A percentile compares a stretch with the other conserved stretches of the same genome.
Conservation (phyloP, 2,888 invertebrate species). For the Thera obeliscata region DNA sequence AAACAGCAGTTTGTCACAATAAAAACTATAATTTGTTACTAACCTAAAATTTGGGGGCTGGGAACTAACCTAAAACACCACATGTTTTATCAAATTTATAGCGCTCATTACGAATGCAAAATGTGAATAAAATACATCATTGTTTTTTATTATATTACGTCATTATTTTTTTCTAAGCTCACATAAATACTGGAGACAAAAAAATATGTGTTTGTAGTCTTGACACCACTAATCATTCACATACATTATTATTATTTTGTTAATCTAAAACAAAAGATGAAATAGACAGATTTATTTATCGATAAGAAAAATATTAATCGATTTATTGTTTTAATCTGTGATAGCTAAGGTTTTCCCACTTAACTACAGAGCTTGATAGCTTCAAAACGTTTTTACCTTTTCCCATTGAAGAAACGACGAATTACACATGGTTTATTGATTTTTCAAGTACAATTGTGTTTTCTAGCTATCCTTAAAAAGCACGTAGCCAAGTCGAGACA, state of each 20-base stretch:
- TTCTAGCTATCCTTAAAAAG: slow-evolving; percentile 44
- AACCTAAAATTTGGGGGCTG: slow-evolving; percentile 18
- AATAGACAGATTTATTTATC: too few relatives aligned
- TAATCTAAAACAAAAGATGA: too few relatives aligned
- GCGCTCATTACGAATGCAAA: slow-evolving; percentile 14
- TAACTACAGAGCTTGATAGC: too few relatives aligned
- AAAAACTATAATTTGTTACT: slow-evolving; percentile 12
- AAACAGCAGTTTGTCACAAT: neutral
- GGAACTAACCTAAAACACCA: slow-evolving; percentile 26
- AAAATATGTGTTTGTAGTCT: slow-evolving; percentile 2
- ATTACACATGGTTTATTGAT: neutral
- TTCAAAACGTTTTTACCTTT: too few relatives aligned
- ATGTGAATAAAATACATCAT: slow-evolving; percentile 21
- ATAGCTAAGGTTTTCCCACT: too few relatives aligned
- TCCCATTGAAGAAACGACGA: too few relatives aligned
- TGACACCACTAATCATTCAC: slow-evolving; percentile 8
- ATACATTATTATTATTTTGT: neutral
- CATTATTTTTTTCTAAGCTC: slow-evolving; percentile 10
- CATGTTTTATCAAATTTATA: slow-evolving; percentile 30
- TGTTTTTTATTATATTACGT: slow-evolving; percentile 15
- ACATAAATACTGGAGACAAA: slow-evolving; percentile 10
- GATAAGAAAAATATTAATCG: too few relatives aligned
- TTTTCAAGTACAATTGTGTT: neutral
- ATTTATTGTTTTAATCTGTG: too few relatives aligned
- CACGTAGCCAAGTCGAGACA: slow-evolving; percentile 68